Evolutionary conservation across 2,888 invertebrate genomes (phyloP).

Genomic region (Pomacea canaliculata): DNA sequence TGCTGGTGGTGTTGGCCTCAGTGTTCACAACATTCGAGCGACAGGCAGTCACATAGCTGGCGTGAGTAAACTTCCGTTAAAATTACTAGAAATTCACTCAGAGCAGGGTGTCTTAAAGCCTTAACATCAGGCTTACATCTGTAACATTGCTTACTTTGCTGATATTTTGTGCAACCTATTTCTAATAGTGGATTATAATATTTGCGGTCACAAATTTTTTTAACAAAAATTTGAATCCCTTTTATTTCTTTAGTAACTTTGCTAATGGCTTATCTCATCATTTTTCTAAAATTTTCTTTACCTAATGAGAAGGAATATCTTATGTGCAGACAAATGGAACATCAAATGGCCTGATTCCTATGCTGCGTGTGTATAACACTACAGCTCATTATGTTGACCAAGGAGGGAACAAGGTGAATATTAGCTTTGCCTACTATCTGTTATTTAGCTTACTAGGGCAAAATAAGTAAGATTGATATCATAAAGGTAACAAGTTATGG

Average conservation of each 20-base stretch:
- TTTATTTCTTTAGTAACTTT: too few species aligned
- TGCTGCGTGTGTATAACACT: slow-evolving; percentile 92
- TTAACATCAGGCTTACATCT: too few species aligned
- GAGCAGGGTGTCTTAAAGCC: too few species aligned
- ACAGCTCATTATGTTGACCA: slow-evolving; percentile 97
- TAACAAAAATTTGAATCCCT: too few species aligned
- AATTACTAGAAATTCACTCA: too few species aligned
- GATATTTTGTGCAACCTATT: too few species aligned
- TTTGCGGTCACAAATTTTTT: too few species aligned
- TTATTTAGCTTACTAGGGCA: neutral
- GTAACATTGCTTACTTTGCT: too few species aligned
- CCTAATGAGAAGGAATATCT: slow-evolving; percentile 8
- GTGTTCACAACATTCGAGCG: slow-evolving; percentile 94
- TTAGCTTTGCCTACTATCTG: neutral
- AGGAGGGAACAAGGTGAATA: slow-evolving; percentile 86
- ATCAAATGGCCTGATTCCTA: slow-evolving; percentile 94
- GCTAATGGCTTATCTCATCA: too few species aligned
- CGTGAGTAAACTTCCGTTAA: slow-evolving; percentile 53
- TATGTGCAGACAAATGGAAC: slow-evolving; percentile 82
- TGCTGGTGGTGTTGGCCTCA: slow-evolving; percentile 97
- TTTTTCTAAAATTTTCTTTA: neutral
- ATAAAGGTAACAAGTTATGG: neutral
- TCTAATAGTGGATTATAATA: too few species aligned
- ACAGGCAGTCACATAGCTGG: slow-evolving; percentile 93
- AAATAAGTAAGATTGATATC: neutral